A percentile compares a stretch with the other conserved stretches of the same genome.
Conservation (phyloP, 2,797 vertebrate species). For the Tamandua tetradactyla region DNA sequence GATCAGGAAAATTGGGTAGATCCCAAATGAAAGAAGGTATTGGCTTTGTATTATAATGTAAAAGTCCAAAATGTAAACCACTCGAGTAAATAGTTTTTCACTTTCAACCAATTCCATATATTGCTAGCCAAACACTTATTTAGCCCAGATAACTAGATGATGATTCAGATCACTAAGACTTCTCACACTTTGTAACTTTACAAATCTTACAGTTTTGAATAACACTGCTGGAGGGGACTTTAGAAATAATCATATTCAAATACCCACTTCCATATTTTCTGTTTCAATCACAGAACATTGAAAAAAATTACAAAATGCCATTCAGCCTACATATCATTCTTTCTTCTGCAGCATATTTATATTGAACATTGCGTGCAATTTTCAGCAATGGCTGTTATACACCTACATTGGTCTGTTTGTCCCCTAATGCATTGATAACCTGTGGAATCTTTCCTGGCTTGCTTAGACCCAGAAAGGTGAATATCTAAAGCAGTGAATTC, state of each 20-base stretch:
- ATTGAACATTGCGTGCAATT: not conserved
- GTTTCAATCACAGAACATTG: not conserved
- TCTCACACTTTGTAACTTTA: not conserved
- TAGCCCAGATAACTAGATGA: not conserved
- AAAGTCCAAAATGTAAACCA: not conserved
- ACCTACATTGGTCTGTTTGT: not conserved
- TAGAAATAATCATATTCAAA: not conserved
- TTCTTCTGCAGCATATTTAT: not conserved
- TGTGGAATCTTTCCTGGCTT: not conserved
- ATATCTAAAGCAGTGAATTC: not conserved
- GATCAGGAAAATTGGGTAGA: not conserved
- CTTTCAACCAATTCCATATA: not conserved
- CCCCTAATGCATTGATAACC: not conserved
- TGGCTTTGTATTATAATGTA: constrained; percentile 7
- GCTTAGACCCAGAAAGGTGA: not conserved
- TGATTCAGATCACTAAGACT: not conserved
- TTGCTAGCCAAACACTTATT: not conserved
- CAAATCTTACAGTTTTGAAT: not conserved
- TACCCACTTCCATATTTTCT: not conserved
- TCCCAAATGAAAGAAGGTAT: not conserved
- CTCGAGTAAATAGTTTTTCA: not conserved
- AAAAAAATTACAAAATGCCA: not conserved
- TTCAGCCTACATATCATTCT: not conserved
- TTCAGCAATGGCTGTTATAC: not conserved
- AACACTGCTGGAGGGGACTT: not conserved